phyloP scores from a whole-genome alignment of 2,888 invertebrate genomes.

The Nephrocerus scutellatus region DNA sequence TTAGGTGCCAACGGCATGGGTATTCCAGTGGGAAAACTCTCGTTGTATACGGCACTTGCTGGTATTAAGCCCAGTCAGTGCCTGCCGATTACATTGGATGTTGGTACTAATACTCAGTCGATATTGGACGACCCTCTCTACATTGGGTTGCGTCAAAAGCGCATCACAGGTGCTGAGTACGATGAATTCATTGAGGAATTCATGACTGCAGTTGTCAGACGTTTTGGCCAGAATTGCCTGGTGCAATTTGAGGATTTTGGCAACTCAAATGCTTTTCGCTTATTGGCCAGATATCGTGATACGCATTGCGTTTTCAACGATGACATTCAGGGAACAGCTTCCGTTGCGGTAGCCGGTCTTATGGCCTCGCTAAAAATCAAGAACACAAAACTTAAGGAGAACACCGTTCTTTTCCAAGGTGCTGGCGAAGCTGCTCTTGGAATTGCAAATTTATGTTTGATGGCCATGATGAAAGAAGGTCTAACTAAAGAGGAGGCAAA shows the following conservation, averaged over 20 bases:
- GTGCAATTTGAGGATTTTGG: conserved; percentile 98
- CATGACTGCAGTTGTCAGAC: conserved; percentile 81
- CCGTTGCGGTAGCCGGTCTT: conserved; percentile 92
- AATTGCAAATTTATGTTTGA: conserved; percentile 84
- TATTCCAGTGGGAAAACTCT: conserved; percentile 94
- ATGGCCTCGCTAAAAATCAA: conserved; percentile 81
- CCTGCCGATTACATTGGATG: conserved; percentile 86
- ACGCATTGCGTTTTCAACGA: conserved; percentile 96
- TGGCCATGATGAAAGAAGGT: conserved; percentile 90
- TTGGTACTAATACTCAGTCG: conserved; percentile 82
- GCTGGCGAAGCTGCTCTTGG: conserved; percentile 96
- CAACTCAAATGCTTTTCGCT: conserved; percentile 91
- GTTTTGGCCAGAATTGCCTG: conserved; percentile 78
- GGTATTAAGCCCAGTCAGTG: conserved; percentile 94
- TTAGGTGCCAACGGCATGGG: conserved; percentile 98
- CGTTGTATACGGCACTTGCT: conserved; percentile 94
- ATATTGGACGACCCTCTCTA: conserved; percentile 90
- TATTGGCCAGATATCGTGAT: conserved; percentile 83
- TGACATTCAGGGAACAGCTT: conserved; percentile 96
- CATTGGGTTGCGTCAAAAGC: conserved; percentile 81
- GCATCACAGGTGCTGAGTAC: conserved; percentile 76
- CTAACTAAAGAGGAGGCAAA: conserved; percentile 67
- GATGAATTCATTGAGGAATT: conserved; percentile 96
- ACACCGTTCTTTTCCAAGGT: conserved; percentile 88
- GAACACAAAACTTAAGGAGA: conserved; percentile 71